Evolutionary conservation across 2,113 vertebrate genomes (phyloP), one percentile per base, ranked within the genome.

Genomic region (Lycaon pictus): DNA sequence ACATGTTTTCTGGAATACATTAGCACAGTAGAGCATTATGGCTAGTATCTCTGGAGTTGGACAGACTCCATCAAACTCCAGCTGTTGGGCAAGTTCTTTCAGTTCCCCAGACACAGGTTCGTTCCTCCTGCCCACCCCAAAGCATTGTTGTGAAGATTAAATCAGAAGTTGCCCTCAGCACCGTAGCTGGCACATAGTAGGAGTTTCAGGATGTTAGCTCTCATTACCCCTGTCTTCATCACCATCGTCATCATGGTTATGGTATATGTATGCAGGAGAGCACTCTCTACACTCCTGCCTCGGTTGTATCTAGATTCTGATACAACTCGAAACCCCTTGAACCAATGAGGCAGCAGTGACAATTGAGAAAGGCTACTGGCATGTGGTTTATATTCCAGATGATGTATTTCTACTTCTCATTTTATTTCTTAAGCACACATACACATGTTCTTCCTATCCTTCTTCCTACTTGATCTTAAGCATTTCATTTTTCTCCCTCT

Each of bases 401-500:
- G n/a, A 92, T 92, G 3, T 84, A 55, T 85, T 90, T 95, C 7
- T 3, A 58, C 80, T 96, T 93, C 8, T 82, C 35, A 12, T 93
- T 97, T 95, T 74, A 88, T 95, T 93, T 96, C 81, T 96, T 88
- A 88, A 94, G 67, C n/a, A 65, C 29, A 56, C 58, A 37, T 29
- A n/a, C 35, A 83, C 77, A 90, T 22, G 8, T 86, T 89, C 72
- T 94, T 93, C 25, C 62, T 62, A 83, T 81, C 95, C 37, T 13
- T 94, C 67, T 93, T 97, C 90, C 96, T 48, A 58, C 10, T 95
- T 92, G n/a, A 93, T 92, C 87, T 96, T 74, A 79, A 83, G 43
- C 32, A 88, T 97, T 90, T 97, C 51, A 53, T 96, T 93, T 90
- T 88, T 95, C 72, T 94, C 82, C 72, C 6, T 87, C 0, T 25